Conservation (phyloP, 2,113 vertebrate species). For the Plectropomus leopardus region DNA sequence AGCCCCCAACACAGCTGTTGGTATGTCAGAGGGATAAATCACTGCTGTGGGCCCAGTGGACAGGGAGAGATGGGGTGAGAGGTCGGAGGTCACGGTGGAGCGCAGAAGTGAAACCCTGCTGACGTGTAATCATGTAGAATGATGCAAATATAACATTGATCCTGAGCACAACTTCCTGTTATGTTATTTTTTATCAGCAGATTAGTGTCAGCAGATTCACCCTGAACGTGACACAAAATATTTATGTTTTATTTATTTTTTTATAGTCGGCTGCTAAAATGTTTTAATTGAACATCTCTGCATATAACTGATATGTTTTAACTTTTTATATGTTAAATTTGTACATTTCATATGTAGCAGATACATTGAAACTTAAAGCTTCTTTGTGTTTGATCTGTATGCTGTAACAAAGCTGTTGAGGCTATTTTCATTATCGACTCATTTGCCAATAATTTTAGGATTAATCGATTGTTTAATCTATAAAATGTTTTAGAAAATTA, state of each 20-base stretch:
- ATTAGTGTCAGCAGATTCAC: background rate
- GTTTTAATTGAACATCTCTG: too few species aligned
- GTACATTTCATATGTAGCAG: too few species aligned
- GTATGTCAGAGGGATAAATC: conserved; percentile 88
- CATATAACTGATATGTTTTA: too few species aligned
- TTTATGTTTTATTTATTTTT: background rate
- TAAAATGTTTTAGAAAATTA: too few species aligned
- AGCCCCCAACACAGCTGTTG: conserved; percentile 87
- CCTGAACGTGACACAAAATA: background rate
- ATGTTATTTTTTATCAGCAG: background rate
- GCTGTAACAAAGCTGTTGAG: too few species aligned
- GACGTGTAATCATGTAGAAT: conserved; percentile 47
- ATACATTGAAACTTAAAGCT: too few species aligned
- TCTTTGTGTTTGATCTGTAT: too few species aligned
- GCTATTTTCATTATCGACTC: too few species aligned
- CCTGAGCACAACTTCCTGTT: background rate
- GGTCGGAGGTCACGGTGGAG: conserved; percentile 72
- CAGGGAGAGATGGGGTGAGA: conserved; percentile 74
- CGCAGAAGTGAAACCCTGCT: conserved; percentile 55
- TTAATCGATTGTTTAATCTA: too few species aligned
- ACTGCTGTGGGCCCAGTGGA: conserved; percentile 74
- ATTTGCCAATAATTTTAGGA: too few species aligned
- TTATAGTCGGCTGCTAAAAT: background rate
- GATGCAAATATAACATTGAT: conserved; percentile 30
- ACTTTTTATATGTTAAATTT: background rate